Evolutionary conservation across 2,113 vertebrate species (phyloP), one percentile per base, ranked within the genome.

Genomic region (Loxodonta africana): DNA sequence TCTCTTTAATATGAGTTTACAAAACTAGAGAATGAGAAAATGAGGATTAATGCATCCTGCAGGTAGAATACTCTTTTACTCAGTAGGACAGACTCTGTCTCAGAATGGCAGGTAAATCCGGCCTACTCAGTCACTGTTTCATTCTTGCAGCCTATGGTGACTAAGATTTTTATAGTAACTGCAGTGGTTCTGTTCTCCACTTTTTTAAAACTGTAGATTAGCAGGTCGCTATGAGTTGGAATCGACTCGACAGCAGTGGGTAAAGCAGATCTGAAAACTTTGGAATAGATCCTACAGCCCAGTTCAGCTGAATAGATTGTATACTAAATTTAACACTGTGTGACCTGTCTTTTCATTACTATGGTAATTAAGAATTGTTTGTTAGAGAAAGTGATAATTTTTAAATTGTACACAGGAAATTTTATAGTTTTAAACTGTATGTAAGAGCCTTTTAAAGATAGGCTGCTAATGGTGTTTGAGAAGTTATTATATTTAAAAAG

Each of bases 361-460:
- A 44, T 2, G 48, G 65, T 28, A 83, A 57, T 71, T 92, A 46
- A 92, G n/a, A 94, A 48, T 82, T 26, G 18, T 67, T 88, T 86
- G 28, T 82, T 82, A 57, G 9, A 20, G 46, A 82, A 89, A 67
- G 81, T 28, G 82, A 73, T 73, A 69, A 77, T 17, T 46, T 78
- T 78, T 73, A 60, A 21, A n/a, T 57, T 90, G 44, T 51, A 60
- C 33, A 82, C 46, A 53, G 12, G 23, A 74, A 51, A 73, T 90
- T 60, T 84, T 96, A 67, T 51, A 41, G 25, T 81, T 74, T 81
- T 74, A 60, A 53, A 10, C 69, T 90, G 4, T 94, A 46, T 71
- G 60, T 84, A 80, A 51, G 83, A 71, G 17, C 5, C 86, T 77
- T 95, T 73, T 84, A 88, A 93, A 62, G 62, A 37, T 83, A 83